These are phyloP conservation scores for Lathamus discolor DNA, from an alignment of 2,113 vertebrate species.

Conservation along the genomic window DNA sequence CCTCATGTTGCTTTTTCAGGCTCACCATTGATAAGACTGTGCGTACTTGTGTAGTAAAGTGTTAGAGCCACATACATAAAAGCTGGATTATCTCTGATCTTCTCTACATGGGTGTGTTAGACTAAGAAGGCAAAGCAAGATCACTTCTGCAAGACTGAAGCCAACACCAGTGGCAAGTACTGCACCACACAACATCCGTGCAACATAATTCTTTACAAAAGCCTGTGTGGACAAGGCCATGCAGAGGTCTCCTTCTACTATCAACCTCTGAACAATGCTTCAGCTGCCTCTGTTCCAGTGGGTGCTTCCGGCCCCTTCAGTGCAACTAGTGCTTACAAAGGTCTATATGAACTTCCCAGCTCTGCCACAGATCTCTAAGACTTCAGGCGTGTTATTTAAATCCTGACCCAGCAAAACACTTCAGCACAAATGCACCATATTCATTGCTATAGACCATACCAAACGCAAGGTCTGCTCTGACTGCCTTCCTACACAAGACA, in stretches of 20 bases:
- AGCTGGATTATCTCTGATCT: background rate
- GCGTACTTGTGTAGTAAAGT: background rate
- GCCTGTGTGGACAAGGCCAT: background rate
- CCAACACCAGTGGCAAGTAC: background rate
- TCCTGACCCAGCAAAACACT: background rate
- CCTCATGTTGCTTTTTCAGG: background rate
- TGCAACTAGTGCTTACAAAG: background rate
- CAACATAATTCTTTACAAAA: background rate
- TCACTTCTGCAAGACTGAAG: background rate
- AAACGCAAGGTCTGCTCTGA: background rate
- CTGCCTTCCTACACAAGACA: background rate
- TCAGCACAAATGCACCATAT: background rate
- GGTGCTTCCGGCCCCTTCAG: background rate
- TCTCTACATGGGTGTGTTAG: background rate
- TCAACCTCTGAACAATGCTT: background rate
- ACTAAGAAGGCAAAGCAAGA: background rate
- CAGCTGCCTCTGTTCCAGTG: background rate
- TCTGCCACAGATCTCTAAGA: background rate
- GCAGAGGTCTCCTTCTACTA: background rate
- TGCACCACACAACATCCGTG: rapidly evolving
- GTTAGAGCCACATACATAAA: background rate
- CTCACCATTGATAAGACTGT: background rate
- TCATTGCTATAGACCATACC: background rate
- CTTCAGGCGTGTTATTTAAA: background rate
- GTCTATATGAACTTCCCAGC: background rate